Percentiles rank a stretch among this genome's conserved stretches.
Conservation (phyloP, 2,113 vertebrate genomes). For the Sander lucioperca region DNA sequence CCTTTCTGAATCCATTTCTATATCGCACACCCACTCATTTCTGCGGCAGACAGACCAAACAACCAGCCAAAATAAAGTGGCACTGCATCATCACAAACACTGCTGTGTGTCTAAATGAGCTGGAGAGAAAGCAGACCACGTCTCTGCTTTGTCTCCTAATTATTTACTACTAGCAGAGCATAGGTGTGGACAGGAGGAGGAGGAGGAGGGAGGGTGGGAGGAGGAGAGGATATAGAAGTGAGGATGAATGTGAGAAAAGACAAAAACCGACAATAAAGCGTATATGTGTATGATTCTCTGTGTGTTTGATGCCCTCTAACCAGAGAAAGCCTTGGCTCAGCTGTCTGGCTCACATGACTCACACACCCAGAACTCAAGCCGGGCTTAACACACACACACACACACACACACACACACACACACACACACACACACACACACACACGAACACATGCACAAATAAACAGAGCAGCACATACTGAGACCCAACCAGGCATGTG, state of each 20-base stretch:
- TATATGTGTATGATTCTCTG: constrained; percentile 17
- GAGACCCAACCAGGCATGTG: constrained; percentile 44
- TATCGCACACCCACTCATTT: constrained; percentile 65
- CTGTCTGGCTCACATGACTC: constrained; percentile 75
- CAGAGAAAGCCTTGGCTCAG: constrained; percentile 73
- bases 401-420: constrained; percentile 17
- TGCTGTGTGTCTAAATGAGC: constrained; percentile 72
- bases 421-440: constrained; percentile 5
- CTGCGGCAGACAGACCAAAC: constrained; percentile 73
- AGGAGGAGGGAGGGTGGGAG: neutral
- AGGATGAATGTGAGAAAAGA: constrained; percentile 21
- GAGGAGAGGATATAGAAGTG: constrained; percentile 4
- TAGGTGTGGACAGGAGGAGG: constrained; percentile 45
- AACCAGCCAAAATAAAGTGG: constrained; percentile 74
- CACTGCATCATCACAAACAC: constrained; percentile 75
- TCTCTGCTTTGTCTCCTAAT: constrained; percentile 71
- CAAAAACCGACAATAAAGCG: constrained; percentile 38
- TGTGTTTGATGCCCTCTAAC: constrained; percentile 56
- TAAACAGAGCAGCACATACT: constrained; percentile 44
- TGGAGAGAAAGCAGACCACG: constrained; percentile 56
- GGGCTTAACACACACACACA: constrained; percentile 53
- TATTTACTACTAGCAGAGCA: constrained; percentile 62
- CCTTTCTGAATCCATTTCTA: constrained; percentile 66
- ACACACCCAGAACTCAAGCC: constrained; percentile 66
- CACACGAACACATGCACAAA: constrained; percentile 42